These are phyloP conservation scores for Lamellibrachia columna DNA, from an alignment of 2,888 invertebrate genomes.

Conservation along the genomic window DNA sequence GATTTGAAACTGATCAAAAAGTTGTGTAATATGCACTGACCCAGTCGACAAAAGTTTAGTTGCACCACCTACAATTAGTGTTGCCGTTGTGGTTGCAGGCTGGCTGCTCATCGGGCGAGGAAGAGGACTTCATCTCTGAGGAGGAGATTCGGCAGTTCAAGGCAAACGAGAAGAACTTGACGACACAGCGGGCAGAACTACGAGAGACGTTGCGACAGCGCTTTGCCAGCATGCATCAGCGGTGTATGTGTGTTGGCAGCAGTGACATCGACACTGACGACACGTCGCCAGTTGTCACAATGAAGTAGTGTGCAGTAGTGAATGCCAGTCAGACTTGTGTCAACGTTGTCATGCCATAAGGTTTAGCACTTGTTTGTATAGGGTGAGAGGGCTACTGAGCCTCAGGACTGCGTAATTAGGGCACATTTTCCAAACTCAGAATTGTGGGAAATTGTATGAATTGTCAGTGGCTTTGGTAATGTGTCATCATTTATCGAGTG, in stretches of 20 bases:
- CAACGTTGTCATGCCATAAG: neutral
- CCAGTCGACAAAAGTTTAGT: no score
- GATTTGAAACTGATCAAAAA: no score
- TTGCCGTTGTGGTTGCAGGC: conserved; percentile 59
- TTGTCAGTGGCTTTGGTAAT: neutral
- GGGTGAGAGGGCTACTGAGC: neutral
- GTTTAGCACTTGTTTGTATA: neutral
- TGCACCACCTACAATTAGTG: neutral
- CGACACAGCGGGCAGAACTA: conserved; percentile 82
- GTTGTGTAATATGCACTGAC: no score
- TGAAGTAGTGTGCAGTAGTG: neutral
- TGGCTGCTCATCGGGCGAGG: conserved; percentile 76
- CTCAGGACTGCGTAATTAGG: neutral
- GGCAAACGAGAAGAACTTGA: conserved; percentile 80
- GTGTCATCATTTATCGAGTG: neutral
- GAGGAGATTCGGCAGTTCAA: conserved; percentile 89
- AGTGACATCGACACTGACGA: neutral
- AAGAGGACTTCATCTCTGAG: conserved; percentile 81
- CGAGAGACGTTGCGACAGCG: conserved; percentile 83
- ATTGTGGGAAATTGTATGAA: neutral
- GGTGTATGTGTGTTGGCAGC: conserved; percentile 7
- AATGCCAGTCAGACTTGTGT: neutral
- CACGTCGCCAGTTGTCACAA: neutral
- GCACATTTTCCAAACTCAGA: neutral
- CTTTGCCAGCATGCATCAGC: conserved; percentile 71